Base-by-base conservation (phyloP, 2,888 invertebrate species). In the Eristalis tenax region DNA sequence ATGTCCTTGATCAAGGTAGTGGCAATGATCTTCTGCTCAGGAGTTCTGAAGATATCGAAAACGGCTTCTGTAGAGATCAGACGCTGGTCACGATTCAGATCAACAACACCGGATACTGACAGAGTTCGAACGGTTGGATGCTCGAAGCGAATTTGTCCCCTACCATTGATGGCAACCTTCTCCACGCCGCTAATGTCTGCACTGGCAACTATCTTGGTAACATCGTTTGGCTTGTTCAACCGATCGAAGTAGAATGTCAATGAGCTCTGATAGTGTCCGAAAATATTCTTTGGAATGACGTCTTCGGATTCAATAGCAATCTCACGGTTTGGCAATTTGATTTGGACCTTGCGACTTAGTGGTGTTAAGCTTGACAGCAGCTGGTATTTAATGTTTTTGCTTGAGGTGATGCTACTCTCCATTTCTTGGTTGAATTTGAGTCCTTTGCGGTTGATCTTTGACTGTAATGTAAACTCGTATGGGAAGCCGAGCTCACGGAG, bases 401-500 rank as follows among this genome's bases (percentile, higher is more conserved):
- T 95, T 1, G 94, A 94, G 90, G 96, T 95, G 89, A 97, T 94
- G 90, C 96, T 96, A n/a, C 96, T 93, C 90, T 96, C 96, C 15
- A 96, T 93, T 68, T 94, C 94, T 91, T 96, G 96, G 89, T 96
- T 95, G 4, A 89, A 89, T 50, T 94, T 93, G 61, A 94, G 94
- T 70, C 95, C 94, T 1, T 95, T 94, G 1, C 95, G 94, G 69
- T 94, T 94, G 32, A 95, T 95, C 82, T 94, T 95, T 0, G 96
- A 94, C 90, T 95, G 95, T 0, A 97, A 92, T 13, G 96, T 96
- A 89, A 97, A 95, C 90, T 97, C 96, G 32, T 96, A 96, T 0
- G 95, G 94, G 70, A 96, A 94, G 23, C 97, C 96, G 23, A 97
- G 94, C 90, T 96, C 96, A 85, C 96, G 95, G 0, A 97, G 93